Conservation (phyloP, 2,888 invertebrate genomes). For the Spatulosminthurus flaviceps region DNA sequence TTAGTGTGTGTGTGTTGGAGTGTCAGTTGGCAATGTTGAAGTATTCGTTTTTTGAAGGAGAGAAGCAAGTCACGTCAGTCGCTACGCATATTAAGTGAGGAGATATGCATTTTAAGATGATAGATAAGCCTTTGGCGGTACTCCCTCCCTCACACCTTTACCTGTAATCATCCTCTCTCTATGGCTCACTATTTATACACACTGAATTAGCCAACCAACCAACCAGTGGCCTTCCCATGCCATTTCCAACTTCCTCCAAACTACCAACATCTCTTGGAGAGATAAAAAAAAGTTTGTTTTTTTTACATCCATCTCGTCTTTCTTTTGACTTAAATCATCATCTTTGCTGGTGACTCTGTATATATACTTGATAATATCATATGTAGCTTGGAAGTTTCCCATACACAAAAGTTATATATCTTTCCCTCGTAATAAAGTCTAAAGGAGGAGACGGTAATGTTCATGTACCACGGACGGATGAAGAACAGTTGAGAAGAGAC, state of each 20-base stretch:
- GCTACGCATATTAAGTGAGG: slow-evolving; percentile 59
- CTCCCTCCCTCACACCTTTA: slow-evolving; percentile 43
- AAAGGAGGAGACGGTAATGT: not conserved
- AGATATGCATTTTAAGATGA: slow-evolving; percentile 62
- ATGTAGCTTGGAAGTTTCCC: too few relatives aligned
- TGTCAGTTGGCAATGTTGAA: slow-evolving; percentile 45
- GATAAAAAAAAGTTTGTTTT: slow-evolving; percentile 20
- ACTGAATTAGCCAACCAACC: slow-evolving; percentile 48
- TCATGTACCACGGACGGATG: slow-evolving; percentile 13
- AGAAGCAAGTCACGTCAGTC: slow-evolving; percentile 60
- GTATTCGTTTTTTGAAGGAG: slow-evolving; percentile 42
- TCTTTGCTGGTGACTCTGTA: slow-evolving; percentile 26
- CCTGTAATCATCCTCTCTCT: slow-evolving; percentile 49
- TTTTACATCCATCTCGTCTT: slow-evolving; percentile 35
- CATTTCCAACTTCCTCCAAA: slow-evolving; percentile 46
- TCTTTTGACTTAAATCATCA: slow-evolving; percentile 32
- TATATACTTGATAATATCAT: slow-evolving; percentile 8
- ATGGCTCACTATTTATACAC: slow-evolving; percentile 48
- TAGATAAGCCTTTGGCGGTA: slow-evolving; percentile 55
- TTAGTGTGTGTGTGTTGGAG: slow-evolving; percentile 20
- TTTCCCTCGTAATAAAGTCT: not conserved
- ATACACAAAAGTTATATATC: not conserved
- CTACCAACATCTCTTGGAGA: slow-evolving; percentile 35
- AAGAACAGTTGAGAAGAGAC: not conserved
- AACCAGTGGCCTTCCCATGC: slow-evolving; percentile 49